These are phyloP conservation scores for Resseliella maxima DNA, from an alignment of 2,888 invertebrate genomes.

Conservation along the genomic window DNA sequence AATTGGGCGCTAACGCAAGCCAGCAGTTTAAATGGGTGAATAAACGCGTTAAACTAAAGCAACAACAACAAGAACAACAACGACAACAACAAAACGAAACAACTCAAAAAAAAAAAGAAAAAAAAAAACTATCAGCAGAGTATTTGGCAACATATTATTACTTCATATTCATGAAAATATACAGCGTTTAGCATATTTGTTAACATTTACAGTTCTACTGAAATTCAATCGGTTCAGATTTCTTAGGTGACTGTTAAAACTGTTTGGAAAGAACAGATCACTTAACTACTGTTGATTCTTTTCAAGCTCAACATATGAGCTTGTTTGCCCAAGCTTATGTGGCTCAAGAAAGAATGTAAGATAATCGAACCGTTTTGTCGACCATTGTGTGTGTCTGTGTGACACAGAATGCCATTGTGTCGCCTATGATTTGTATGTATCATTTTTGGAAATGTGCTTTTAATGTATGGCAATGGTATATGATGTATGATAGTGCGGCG, in stretches of 20 bases:
- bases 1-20: background rate
- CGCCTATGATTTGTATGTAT: background rate
- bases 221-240: constrained; percentile 35
- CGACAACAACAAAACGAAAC: background rate
- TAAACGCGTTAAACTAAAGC: constrained; percentile 37
- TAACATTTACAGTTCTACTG: constrained; percentile 46
- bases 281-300: background rate
- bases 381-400: too few relatives aligned
- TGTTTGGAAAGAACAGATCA: constrained; percentile 6
- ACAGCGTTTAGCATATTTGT: constrained; percentile 39
- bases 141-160: constrained; percentile 51
- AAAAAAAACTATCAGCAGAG: constrained; percentile 24
- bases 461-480: background rate
- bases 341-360: background rate
- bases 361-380: background rate
- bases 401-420: background rate
- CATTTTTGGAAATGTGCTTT: background rate
- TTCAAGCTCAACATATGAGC: background rate
- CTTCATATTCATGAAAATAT: constrained; percentile 53
- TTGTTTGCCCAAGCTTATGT: background rate
- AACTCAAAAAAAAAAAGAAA: too few relatives aligned
- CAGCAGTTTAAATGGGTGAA: constrained; percentile 48
- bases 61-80: background rate
- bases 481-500: background rate
- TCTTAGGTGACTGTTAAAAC: background rate